Percentiles rank a stretch among this genome's conserved stretches.
phyloP scores from a whole-genome alignment of 2,797 vertebrate genomes.

The Garrulus glandarius region DNA sequence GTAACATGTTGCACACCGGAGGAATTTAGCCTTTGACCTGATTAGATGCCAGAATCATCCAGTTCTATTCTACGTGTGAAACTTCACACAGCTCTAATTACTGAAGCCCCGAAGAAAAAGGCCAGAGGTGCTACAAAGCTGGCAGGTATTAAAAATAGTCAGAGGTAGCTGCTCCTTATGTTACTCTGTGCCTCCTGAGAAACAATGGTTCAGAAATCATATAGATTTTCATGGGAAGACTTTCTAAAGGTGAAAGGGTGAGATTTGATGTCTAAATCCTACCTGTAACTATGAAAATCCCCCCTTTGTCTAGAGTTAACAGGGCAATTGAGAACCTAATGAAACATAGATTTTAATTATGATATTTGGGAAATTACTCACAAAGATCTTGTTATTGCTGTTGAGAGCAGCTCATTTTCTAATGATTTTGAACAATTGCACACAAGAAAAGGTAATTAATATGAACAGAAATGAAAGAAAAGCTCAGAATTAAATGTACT shows the following conservation, averaged over 20 bases:
- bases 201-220: conserved; percentile 26
- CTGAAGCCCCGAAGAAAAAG: conserved; percentile 43
- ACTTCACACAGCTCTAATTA: conserved; percentile 56
- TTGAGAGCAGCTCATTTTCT: conserved; percentile 6
- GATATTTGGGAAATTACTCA: conserved; percentile 18
- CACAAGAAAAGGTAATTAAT: background rate
- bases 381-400: background rate
- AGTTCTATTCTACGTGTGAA: conserved; percentile 49
- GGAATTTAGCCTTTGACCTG: conserved; percentile 66
- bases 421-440: background rate
- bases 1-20: conserved; percentile 10
- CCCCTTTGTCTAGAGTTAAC: conserved; percentile 1
- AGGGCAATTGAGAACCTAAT: background rate
- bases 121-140: background rate
- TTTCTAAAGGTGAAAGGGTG: conserved; percentile 33
- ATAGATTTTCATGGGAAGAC: background rate
- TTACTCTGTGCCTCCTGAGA: background rate
- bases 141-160: conserved; percentile 38
- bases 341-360: conserved; percentile 30
- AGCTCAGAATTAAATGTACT: background rate
- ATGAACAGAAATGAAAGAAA: background rate
- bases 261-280: conserved; percentile 31
- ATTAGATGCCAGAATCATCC: conserved; percentile 47
- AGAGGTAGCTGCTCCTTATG: conserved; percentile 7
- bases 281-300: background rate